phyloP scores from a whole-genome alignment of 2,797 vertebrate species.

The Diceros bicornis region DNA sequence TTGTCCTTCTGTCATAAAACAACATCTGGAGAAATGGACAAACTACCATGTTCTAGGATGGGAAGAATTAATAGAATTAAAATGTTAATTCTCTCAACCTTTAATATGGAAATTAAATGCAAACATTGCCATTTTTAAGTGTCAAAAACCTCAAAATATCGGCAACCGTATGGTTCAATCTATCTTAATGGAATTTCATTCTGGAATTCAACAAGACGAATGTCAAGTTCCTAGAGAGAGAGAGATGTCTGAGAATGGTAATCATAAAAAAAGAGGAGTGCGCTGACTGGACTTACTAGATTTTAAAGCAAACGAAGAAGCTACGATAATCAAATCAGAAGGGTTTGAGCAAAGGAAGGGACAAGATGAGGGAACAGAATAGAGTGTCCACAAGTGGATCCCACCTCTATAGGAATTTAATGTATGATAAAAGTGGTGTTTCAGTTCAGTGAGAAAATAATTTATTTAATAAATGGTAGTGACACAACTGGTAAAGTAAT shows the following conservation, averaged over 20 bases:
- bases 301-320: not conserved
- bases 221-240: not conserved
- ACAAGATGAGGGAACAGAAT: not conserved
- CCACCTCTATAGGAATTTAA: not conserved
- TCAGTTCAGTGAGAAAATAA: too few species aligned
- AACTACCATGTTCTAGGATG: too few species aligned
- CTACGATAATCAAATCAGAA: not conserved
- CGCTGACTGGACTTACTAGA: not conserved
- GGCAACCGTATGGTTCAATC: too few species aligned
- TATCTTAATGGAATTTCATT: not conserved
- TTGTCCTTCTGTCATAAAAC: too few species aligned
- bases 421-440: too few species aligned
- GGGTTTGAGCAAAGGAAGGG: not conserved
- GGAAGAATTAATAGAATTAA: not conserved
- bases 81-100: not conserved
- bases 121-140: not conserved
- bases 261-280: too few species aligned
- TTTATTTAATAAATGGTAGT: too few species aligned
- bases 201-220: not conserved
- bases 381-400: not conserved
- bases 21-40: too few species aligned
- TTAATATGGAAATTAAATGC: not conserved
- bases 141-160: not conserved
- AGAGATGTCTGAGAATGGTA: not conserved
- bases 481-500: too few species aligned